Percentiles rank a stretch among this genome's conserved stretches.
phyloP scores from a whole-genome alignment of 2,888 invertebrate genomes.

The Papilio elwesi region DNA sequence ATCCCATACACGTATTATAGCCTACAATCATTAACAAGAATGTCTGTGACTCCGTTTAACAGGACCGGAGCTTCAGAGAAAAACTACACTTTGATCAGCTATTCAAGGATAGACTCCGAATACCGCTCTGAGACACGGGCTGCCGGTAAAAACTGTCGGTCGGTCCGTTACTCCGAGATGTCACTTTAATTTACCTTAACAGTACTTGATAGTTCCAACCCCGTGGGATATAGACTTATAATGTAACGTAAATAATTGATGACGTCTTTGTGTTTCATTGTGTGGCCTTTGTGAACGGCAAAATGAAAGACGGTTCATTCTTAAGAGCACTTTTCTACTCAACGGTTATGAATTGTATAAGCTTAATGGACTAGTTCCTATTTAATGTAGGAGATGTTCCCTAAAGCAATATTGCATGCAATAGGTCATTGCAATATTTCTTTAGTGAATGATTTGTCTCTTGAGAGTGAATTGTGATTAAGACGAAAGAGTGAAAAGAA shows the following conservation, averaged over 20 bases:
- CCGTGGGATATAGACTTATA: slow-evolving; percentile 41
- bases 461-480: neutral
- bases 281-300: slow-evolving; percentile 26
- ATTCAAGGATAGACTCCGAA: slow-evolving; percentile 41
- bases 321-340: slow-evolving; percentile 18
- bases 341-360: slow-evolving; percentile 23
- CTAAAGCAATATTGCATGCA: neutral
- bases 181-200: slow-evolving; percentile 73
- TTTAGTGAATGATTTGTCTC: neutral
- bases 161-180: slow-evolving; percentile 63
- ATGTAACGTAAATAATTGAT: slow-evolving; percentile 34
- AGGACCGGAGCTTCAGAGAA: slow-evolving; percentile 31
- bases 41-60: slow-evolving; percentile 28
- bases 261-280: slow-evolving; percentile 24
- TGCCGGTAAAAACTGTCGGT: slow-evolving; percentile 47
- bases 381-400: slow-evolving; percentile 5
- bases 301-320: slow-evolving; percentile 24
- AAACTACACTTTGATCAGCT: slow-evolving; percentile 38
- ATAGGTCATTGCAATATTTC: neutral
- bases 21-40: slow-evolving; percentile 33
- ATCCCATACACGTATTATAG: slow-evolving; percentile 25
- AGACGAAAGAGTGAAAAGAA: no score
- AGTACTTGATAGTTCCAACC: slow-evolving; percentile 64
- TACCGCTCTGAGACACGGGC: slow-evolving; percentile 36
- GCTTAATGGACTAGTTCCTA: slow-evolving; percentile 19